These are phyloP conservation scores for Dromas ardeola DNA, from an alignment of 2,113 vertebrate species.

Conservation along the genomic window DNA sequence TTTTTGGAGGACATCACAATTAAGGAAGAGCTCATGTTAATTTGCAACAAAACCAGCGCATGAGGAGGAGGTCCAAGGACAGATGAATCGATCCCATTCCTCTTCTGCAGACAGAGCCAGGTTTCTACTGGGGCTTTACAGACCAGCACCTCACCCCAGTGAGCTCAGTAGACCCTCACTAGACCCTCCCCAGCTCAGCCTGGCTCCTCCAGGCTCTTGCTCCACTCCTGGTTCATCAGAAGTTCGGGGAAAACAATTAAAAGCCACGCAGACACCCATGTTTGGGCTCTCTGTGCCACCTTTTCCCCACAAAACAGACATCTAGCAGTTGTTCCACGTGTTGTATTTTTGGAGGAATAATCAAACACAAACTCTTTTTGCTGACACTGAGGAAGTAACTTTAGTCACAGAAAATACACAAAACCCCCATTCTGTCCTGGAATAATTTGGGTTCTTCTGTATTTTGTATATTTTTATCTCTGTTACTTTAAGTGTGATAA, in stretches of 20 bases:
- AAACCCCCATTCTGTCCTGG: not conserved
- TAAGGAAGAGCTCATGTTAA: not conserved
- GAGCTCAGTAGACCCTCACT: not conserved
- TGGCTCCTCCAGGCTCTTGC: not conserved
- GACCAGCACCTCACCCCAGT: rapidly evolving
- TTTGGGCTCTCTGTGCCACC: not conserved
- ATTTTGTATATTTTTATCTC: not conserved
- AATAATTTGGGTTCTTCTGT: not conserved
- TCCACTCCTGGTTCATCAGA: not conserved
- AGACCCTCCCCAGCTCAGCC: not conserved
- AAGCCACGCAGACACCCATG: rapidly evolving
- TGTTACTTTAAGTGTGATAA: not conserved
- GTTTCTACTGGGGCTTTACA: not conserved
- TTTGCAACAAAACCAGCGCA: rapidly evolving
- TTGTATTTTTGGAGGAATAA: not conserved
- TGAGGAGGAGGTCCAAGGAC: not conserved
- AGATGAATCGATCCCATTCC: not conserved
- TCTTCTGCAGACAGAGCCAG: not conserved
- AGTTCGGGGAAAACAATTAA: not conserved
- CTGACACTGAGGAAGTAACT: not conserved
- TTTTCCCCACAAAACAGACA: rapidly evolving
- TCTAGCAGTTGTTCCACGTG: not conserved
- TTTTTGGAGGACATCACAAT: not conserved
- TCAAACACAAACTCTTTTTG: not conserved
- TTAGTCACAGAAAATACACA: not conserved